These are phyloP conservation scores for Microchrysa polita DNA, from an alignment of 2,888 invertebrate species.

Conservation along the genomic window DNA sequence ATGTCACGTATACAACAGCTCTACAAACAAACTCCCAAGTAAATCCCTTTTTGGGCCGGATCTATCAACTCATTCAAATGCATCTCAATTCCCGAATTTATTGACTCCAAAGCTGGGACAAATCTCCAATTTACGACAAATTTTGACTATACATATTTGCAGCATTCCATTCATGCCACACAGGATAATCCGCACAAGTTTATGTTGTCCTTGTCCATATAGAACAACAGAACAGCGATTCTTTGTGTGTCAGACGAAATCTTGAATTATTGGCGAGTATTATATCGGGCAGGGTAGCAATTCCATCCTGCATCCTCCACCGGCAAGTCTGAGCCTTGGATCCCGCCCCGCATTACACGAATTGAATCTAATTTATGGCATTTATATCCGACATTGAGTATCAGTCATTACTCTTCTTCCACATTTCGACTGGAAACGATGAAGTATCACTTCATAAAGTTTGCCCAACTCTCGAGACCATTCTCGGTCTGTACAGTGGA, in stretches of 20 bases:
- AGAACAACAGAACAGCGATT: constrained; percentile 16
- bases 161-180: neutral
- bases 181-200: constrained; percentile 20
- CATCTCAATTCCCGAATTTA: constrained; percentile 3
- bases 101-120: neutral
- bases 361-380: constrained; percentile 36
- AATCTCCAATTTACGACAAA: neutral
- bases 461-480: neutral
- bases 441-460: constrained; percentile 25
- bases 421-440: constrained; percentile 6
- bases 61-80: neutral
- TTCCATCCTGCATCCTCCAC: constrained; percentile 26
- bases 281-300: neutral
- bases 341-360: neutral
- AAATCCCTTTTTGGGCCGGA: too few species aligned
- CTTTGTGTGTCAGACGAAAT: constrained; percentile 16
- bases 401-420: constrained; percentile 30
- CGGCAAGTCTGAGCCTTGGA: neutral
- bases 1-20: too few species aligned
- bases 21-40: too few species aligned
- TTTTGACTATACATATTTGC: neutral
- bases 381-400: constrained; percentile 39
- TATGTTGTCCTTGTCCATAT: constrained; percentile 18
- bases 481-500: neutral
- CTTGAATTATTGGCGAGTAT: constrained; percentile 35